Percentiles rank a stretch among this genome's conserved stretches.
Evolutionary conservation across 1,140 invertebrate species (phyloP).

Genomic region (Cherax destructor): DNA sequence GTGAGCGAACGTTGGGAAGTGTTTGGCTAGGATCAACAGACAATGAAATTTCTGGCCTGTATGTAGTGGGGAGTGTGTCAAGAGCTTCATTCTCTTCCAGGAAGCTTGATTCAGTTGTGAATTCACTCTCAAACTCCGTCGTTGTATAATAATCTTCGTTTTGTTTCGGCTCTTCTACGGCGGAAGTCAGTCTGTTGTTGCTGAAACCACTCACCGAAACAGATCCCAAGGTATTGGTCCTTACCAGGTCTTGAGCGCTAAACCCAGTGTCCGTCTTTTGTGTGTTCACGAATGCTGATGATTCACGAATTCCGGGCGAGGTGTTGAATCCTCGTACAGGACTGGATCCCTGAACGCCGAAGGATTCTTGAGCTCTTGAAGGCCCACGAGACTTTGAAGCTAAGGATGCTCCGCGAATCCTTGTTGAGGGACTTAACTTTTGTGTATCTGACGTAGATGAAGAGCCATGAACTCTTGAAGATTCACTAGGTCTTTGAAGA

Average conservation of each 20-base stretch:
- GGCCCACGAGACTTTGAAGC: not conserved
- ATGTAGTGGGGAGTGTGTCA: not conserved
- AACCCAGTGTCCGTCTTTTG: not conserved
- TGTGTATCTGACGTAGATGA: not conserved
- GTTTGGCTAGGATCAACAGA: not conserved
- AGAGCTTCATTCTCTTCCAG: not conserved
- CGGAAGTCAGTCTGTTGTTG: not conserved
- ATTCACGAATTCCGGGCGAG: not conserved
- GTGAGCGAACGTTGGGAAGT: not conserved
- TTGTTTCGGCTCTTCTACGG: not conserved
- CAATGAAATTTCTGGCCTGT: conserved; percentile 5
- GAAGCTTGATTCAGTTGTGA: conserved; percentile 4
- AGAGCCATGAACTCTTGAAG: not conserved
- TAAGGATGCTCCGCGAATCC: not conserved
- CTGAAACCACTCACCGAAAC: not conserved
- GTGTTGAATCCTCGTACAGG: not conserved
- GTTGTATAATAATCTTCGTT: conserved; percentile 10
- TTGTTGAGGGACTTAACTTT: not conserved
- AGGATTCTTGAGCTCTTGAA: not conserved
- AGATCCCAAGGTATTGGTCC: not conserved
- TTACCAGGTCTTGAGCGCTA: not conserved
- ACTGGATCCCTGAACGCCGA: not conserved
- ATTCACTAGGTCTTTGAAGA: not conserved
- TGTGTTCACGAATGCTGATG: not conserved
- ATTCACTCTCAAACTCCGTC: conserved; percentile 14